Evolutionary conservation across 2,797 vertebrate genomes (phyloP).

Genomic region (Anguilla pacifica): DNA sequence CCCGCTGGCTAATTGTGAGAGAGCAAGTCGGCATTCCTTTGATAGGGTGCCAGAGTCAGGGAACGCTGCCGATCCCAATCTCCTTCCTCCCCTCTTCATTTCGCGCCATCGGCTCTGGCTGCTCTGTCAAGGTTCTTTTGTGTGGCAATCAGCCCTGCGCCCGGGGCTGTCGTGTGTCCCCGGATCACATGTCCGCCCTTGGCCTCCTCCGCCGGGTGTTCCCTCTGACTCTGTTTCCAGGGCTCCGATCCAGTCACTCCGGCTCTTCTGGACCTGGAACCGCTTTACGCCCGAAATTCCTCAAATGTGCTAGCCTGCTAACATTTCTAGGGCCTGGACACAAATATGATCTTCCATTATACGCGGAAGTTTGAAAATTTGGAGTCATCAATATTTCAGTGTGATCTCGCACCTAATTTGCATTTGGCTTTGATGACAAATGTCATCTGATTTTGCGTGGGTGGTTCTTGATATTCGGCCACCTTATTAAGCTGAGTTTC

Average conservation of each 20-base stretch:
- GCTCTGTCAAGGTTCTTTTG: slow-evolving; percentile 1
- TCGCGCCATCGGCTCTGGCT: background rate
- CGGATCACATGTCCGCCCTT: slow-evolving; percentile 10
- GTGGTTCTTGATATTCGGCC: slow-evolving; percentile 28
- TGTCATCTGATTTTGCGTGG: background rate
- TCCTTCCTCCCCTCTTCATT: background rate
- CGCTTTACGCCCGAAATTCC: background rate
- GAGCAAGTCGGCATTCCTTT: background rate
- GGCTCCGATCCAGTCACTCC: background rate
- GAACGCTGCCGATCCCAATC: background rate
- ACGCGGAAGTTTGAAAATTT: background rate
- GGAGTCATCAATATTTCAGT: background rate
- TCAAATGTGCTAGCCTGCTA: background rate
- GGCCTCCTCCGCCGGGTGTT: slow-evolving; percentile 15
- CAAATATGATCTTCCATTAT: background rate
- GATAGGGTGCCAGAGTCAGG: background rate
- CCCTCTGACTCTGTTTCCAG: background rate
- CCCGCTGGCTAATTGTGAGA: background rate
- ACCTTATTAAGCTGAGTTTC: slow-evolving; percentile 66
- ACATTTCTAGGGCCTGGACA: background rate
- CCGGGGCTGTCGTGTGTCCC: background rate
- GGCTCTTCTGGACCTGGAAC: background rate
- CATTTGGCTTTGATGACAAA: background rate
- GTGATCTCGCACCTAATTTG: background rate
- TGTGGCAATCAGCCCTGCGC: background rate